Evolutionary conservation across 2,797 vertebrate species (phyloP).

Genomic region (Coracias cyanogaster): DNA sequence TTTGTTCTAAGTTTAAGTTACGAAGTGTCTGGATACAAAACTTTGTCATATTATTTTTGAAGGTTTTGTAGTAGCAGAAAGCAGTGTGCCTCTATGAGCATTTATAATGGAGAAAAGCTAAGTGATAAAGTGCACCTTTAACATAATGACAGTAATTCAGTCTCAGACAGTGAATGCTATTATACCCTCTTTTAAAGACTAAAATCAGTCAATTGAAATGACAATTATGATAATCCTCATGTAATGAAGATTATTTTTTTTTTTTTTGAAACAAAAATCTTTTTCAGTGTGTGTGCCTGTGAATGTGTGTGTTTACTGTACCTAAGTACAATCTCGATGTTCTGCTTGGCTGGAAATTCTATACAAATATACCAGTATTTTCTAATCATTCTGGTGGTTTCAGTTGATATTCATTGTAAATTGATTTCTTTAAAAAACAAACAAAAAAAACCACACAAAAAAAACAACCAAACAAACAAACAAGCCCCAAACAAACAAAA

Average conservation of each 20-base stretch:
- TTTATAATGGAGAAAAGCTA: slow-evolving; percentile 54
- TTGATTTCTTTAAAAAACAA: not conserved
- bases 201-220: slow-evolving; percentile 73
- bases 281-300: not conserved
- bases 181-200: slow-evolving; percentile 63
- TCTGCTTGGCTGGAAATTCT: not conserved
- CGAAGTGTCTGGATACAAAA: slow-evolving; percentile 1
- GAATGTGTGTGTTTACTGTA: slow-evolving; percentile 16
- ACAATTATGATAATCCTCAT: slow-evolving; percentile 62
- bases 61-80: slow-evolving; percentile 34
- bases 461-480: not conserved
- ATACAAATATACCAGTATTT: not conserved
- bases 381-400: not conserved
- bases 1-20: slow-evolving; percentile 50
- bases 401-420: not conserved
- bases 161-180: slow-evolving; percentile 64
- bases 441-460: too few relatives aligned
- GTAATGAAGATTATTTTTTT: slow-evolving; percentile 72
- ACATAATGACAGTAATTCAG: slow-evolving; percentile 63
- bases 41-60: not conserved
- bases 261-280: slow-evolving; percentile 68
- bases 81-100: not conserved
- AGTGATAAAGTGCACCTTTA: slow-evolving; percentile 66
- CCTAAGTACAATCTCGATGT: not conserved
- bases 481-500: not conserved